phyloP scores from a whole-genome alignment of 1,140 invertebrate species.

The Wasmannia auropunctata region DNA sequence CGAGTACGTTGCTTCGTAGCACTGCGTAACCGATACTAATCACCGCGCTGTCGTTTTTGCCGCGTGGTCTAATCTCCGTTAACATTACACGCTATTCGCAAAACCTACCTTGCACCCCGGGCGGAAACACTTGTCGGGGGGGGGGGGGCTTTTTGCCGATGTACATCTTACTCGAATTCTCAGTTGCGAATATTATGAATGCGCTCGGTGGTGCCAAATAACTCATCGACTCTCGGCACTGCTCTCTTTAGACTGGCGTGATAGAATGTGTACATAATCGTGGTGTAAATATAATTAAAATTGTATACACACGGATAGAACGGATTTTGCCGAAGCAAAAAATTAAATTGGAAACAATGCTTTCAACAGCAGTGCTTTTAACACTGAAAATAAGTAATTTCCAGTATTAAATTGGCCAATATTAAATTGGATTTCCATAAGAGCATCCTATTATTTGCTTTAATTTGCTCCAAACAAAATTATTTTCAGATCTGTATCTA shows the following conservation, averaged over 20 bases:
- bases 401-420: too few species aligned
- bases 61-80: conserved; percentile 62
- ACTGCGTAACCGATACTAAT: conserved; percentile 63
- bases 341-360: too few species aligned
- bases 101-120: conserved; percentile 53
- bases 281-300: neutral
- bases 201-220: neutral
- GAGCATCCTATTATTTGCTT: too few species aligned
- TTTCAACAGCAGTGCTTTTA: too few species aligned
- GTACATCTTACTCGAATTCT: conserved; percentile 15
- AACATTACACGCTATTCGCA: conserved; percentile 45
- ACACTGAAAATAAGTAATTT: too few species aligned
- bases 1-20: conserved; percentile 43
- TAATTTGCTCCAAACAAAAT: too few species aligned
- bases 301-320: too few species aligned
- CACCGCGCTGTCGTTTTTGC: conserved; percentile 61
- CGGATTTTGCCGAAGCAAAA: too few species aligned
- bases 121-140: conserved; percentile 54
- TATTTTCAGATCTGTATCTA: too few species aligned
- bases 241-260: neutral
- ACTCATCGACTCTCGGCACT: neutral
- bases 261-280: neutral
- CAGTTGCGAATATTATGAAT: conserved; percentile 38
- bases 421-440: too few species aligned
- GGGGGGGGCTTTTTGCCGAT: conserved; percentile 59